Percentiles rank a stretch among this genome's conserved stretches.
phyloP scores from a whole-genome alignment of 2,888 invertebrate species.

The Iselma pallidipennis region DNA sequence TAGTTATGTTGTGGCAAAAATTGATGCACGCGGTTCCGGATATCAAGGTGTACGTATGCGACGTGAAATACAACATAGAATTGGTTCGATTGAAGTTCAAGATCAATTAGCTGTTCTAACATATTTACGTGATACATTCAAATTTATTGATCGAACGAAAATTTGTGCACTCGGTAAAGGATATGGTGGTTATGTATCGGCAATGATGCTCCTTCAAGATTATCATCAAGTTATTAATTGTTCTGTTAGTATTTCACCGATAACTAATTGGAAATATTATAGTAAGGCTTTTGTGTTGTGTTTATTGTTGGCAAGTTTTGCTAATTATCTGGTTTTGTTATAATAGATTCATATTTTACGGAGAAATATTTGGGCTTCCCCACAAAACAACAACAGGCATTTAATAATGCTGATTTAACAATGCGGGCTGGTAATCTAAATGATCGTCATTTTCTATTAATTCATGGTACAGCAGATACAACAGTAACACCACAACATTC shows the following conservation, averaged over 20 bases:
- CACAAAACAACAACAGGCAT: constrained; percentile 69
- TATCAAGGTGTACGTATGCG: constrained; percentile 77
- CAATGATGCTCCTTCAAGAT: constrained; percentile 79
- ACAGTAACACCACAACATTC: constrained; percentile 87
- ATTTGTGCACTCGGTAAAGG: constrained; percentile 88
- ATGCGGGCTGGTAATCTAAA: constrained; percentile 77
- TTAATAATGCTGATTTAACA: constrained; percentile 78
- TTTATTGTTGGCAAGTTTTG: background rate
- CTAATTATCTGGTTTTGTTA: constrained; percentile 12
- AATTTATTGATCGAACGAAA: constrained; percentile 78
- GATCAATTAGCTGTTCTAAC: constrained; percentile 66
- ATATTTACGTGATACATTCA: constrained; percentile 77
- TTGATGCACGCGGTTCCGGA: constrained; percentile 88
- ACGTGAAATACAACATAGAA: constrained; percentile 70
- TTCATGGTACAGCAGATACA: constrained; percentile 85
- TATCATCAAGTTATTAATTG: constrained; percentile 78
- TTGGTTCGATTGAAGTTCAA: constrained; percentile 67
- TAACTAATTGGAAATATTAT: constrained; percentile 81
- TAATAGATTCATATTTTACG: constrained; percentile 83
- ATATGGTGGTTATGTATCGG: constrained; percentile 85
- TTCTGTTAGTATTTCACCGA: constrained; percentile 84
- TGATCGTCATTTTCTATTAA: constrained; percentile 66
- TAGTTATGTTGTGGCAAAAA: constrained; percentile 84
- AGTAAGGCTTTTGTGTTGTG: constrained; percentile 58
- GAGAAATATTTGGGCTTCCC: constrained; percentile 84